Percentiles rank a stretch among this genome's conserved stretches.
phyloP scores from a whole-genome alignment of 2,888 invertebrate species.

The Herminia tarsipennalis region DNA sequence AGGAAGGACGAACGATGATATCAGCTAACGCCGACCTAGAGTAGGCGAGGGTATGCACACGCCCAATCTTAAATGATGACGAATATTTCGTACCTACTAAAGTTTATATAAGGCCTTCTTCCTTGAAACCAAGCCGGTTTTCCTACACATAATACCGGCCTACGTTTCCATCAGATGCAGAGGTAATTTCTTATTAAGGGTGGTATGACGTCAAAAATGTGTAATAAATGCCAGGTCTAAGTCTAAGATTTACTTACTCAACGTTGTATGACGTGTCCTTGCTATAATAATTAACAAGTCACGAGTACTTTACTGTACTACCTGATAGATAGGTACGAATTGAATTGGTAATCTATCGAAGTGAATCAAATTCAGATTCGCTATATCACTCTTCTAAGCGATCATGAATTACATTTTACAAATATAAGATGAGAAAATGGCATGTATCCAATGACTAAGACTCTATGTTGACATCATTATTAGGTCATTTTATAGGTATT shows the following conservation, averaged over 20 bases:
- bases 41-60: slow-evolving; percentile 42
- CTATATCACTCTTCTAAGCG: too few species aligned
- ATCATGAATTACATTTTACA: too few species aligned
- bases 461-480: slow-evolving; percentile 13
- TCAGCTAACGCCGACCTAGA: slow-evolving; percentile 34
- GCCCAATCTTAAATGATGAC: slow-evolving; percentile 38
- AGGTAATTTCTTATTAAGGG: background rate
- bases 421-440: slow-evolving; percentile 13
- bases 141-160: too few species aligned
- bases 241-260: slow-evolving; percentile 1
- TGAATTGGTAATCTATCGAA: background rate
- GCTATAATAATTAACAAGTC: slow-evolving; percentile 1
- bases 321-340: too few species aligned
- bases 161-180: background rate
- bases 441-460: slow-evolving; percentile 11
- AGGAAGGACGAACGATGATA: slow-evolving; percentile 43
- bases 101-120: slow-evolving; percentile 28
- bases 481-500: slow-evolving; percentile 1
- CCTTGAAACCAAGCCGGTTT: slow-evolving; percentile 12
- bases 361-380: too few species aligned
- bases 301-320: background rate
- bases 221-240: too few species aligned
- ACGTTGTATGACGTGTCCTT: slow-evolving; percentile 1
- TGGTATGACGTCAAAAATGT: too few species aligned
- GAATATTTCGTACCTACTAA: slow-evolving; percentile 23